Evolutionary conservation across 2,113 vertebrate genomes (phyloP), one percentile per base, ranked within the genome.

Genomic region (Vulpes lagopus): DNA sequence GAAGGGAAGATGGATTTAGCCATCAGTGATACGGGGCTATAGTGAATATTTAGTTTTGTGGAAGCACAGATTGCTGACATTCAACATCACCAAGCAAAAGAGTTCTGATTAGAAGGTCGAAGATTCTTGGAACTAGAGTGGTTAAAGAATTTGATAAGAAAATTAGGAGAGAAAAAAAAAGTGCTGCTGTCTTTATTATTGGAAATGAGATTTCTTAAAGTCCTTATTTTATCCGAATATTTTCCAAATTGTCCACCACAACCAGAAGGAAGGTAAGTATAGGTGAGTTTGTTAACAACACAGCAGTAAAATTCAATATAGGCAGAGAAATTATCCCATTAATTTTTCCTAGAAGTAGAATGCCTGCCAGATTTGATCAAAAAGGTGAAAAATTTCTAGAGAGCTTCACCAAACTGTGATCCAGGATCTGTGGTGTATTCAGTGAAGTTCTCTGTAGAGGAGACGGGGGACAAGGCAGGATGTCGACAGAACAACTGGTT

Each of bases 201-300:
- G 25, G 22, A 97, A 95, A 96, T 65, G n/a, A 17, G 8, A 32
- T 89, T 69, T 96, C 55, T 7, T 49, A 81, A 95, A 83, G 53
- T 38, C 12, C 2, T 30, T 65, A 71, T 60, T 87, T 97, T 90
- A 49, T n/a, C 71, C 71, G 81, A 91, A 51, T 76, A 53, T 87
- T 95, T 89, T 94, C 62, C 60, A 92, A 80, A 89, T 69, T 85
- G 57, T 74, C 87, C 73, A 74, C 20, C 2, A 83, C 4, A 87
- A 53, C 32, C 76, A 80, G 59, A 27, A 53, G 35, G 60, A 89
- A 62, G 4, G 3, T 35, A 85, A 86, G 0, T 59, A 55, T 3
- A 19, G 71, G 80, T 53, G 30, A 67, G 15, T 62, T 79, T 15
- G 15, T 59, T 92, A 94, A 92, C 14, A 43, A 73, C 20, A 62